Conservation (phyloP, 2,888 invertebrate genomes). For the Oscheius sp. region DNA sequence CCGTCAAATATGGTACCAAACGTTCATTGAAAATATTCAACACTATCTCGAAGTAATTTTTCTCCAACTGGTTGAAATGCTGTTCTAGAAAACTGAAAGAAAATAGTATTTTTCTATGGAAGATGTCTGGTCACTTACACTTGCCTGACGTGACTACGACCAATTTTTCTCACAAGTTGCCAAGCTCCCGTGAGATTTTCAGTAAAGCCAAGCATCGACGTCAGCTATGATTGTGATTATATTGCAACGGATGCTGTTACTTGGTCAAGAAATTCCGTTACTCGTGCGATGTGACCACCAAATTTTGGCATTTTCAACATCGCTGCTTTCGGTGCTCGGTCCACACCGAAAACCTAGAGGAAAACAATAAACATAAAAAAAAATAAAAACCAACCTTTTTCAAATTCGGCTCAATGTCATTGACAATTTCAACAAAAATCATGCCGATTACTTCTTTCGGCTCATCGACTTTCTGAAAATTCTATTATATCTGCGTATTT, state of each 20-base stretch:
- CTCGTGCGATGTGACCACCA: constrained; percentile 66
- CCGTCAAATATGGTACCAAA: constrained; percentile 65
- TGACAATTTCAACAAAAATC: constrained; percentile 67
- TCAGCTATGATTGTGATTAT: constrained; percentile 48
- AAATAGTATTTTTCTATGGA: background rate
- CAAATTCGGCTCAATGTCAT: constrained; percentile 65
- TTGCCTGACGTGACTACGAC: constrained; percentile 59
- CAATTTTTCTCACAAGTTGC: constrained; percentile 68
- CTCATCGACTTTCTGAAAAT: constrained; percentile 61
- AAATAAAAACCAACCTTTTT: constrained; percentile 46
- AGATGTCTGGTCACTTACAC: constrained; percentile 28
- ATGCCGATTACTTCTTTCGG: constrained; percentile 68
- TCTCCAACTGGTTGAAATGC: constrained; percentile 67
- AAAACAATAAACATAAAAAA: too few species aligned
- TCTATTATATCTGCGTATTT: too few species aligned
- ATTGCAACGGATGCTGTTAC: constrained; percentile 31
- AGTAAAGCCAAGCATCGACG: constrained; percentile 67
- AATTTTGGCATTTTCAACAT: constrained; percentile 69
- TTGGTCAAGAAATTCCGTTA: constrained; percentile 67
- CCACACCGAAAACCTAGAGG: constrained; percentile 66
- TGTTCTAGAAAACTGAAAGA: constrained; percentile 62
- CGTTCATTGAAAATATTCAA: constrained; percentile 60
- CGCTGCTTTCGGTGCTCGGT: constrained; percentile 64
- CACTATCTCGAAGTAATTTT: constrained; percentile 67
- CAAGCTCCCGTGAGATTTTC: constrained; percentile 69